phyloP scores from a whole-genome alignment of 2,113 vertebrate species.

The Trogon surrucura region DNA sequence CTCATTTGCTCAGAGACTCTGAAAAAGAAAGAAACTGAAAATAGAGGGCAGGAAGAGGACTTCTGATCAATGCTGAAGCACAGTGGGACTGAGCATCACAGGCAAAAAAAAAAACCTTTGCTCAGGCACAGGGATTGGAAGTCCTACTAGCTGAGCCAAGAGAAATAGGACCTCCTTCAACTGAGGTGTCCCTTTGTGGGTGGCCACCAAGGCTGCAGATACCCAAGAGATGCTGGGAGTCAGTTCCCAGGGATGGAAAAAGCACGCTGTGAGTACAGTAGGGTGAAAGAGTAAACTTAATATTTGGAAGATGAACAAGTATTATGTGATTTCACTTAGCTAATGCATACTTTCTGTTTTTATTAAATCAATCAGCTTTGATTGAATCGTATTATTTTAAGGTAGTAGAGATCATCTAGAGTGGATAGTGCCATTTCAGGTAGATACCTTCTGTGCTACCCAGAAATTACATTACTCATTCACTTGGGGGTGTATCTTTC shows the following conservation, averaged over 20 bases:
- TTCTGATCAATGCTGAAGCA: background rate
- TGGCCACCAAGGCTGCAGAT: background rate
- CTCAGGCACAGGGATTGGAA: background rate
- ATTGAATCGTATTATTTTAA: background rate
- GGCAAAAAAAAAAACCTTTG: slow-evolving; percentile 8
- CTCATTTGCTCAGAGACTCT: background rate
- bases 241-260: background rate
- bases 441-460: background rate
- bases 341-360: background rate
- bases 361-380: background rate
- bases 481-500: background rate
- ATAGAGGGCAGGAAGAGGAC: background rate
- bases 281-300: background rate
- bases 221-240: background rate
- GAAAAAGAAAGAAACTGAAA: slow-evolving; percentile 13
- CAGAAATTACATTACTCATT: background rate
- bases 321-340: background rate
- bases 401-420: background rate
- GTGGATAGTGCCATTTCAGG: background rate
- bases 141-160: background rate
- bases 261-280: background rate
- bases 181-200: background rate
- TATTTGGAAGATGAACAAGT: background rate
- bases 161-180: background rate
- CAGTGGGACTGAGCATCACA: background rate